Evolutionary conservation across 1,140 invertebrate genomes (phyloP), one percentile per base, ranked within the genome.

Genomic region (Zaprionus ghesquierei): DNA sequence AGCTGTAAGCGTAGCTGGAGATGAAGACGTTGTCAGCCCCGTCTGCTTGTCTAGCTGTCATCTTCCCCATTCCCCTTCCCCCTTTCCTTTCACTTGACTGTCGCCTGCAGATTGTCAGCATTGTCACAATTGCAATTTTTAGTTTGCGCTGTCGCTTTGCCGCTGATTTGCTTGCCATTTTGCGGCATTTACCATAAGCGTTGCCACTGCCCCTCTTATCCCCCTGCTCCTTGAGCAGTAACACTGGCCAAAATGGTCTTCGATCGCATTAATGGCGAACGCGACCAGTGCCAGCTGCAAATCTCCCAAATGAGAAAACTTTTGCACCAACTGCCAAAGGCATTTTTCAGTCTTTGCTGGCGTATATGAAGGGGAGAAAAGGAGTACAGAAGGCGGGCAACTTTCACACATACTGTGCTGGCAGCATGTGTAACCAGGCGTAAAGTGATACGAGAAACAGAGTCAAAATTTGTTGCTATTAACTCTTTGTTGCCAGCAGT

Each of bases 91-190:
- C 20, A 13, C 35, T 44, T 77, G 82, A 25, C 75, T 87, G 82
- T 86, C 82, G 82, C 82, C 82, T 87, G 84, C 82, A 87, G 82
- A 87, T 87, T 87, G 82, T 87, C 82, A 87, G 63, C 68, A 87
- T 84, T 84, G 80, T 84, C 80, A 84, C 79, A 84, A 84, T 85
- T 86, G 82, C 84, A 89, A 79, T 89, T 82, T 77, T 79, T 71
- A 54, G 70, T 68, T 69, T 53, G 18, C 23, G 10, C 22, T 74
- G 51, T 63, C 46, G 49, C 38, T 50, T 61, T 41, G 35, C 65
- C 79, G 64, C 82, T 87, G 82, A 86, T 87, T 86, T 82, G 82
- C 75, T 86, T 87, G 82, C 79, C 79, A 86, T 81, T 87, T 82
- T 79, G 79, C 60, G 79, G 77, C 81, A 86, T 85, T 85, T 85